Evolutionary conservation across 2,113 vertebrate species (phyloP).

Genomic region (Solea senegalensis): DNA sequence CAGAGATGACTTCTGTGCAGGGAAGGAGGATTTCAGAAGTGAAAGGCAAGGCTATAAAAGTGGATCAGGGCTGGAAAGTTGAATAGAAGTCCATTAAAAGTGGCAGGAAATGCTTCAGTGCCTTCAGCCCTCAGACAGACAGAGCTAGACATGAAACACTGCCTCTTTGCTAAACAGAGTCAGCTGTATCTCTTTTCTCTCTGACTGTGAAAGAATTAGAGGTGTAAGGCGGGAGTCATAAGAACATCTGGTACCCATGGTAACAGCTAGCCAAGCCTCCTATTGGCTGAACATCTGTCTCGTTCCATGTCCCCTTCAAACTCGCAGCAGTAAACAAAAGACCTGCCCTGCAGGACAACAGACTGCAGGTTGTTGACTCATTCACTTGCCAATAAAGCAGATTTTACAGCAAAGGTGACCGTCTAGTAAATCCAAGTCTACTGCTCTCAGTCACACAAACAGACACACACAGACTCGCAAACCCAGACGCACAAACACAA

Average conservation of each 20-base stretch:
- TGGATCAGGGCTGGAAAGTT: conserved; percentile 54
- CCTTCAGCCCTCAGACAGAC: conserved; percentile 43
- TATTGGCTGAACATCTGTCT: conserved; percentile 49
- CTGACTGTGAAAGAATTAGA: conserved; percentile 37
- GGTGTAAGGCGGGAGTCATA: conserved; percentile 36
- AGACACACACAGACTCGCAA: not conserved
- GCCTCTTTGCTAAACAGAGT: conserved; percentile 41
- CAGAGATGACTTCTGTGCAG: conserved; percentile 47
- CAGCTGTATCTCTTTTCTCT: conserved; percentile 32
- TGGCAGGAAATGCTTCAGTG: conserved; percentile 59
- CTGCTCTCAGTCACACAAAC: conserved; percentile 4
- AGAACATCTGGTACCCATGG: conserved; percentile 61
- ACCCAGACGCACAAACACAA: conserved; percentile 18
- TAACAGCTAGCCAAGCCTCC: conserved; percentile 35
- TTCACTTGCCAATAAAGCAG: conserved; percentile 50
- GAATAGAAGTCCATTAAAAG: conserved; percentile 70
- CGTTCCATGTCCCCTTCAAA: conserved; percentile 33
- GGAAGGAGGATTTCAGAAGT: conserved; percentile 52
- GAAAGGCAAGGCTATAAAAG: conserved; percentile 51
- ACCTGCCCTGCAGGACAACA: conserved; percentile 25
- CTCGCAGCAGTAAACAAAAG: conserved; percentile 7
- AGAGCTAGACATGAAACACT: conserved; percentile 33
- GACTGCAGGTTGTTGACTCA: conserved; percentile 38
- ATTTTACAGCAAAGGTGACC: conserved; percentile 66
- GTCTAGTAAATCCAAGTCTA: conserved; percentile 26